phyloP scores from a whole-genome alignment of 2,888 invertebrate species.

The Drymonia ruficornis region DNA sequence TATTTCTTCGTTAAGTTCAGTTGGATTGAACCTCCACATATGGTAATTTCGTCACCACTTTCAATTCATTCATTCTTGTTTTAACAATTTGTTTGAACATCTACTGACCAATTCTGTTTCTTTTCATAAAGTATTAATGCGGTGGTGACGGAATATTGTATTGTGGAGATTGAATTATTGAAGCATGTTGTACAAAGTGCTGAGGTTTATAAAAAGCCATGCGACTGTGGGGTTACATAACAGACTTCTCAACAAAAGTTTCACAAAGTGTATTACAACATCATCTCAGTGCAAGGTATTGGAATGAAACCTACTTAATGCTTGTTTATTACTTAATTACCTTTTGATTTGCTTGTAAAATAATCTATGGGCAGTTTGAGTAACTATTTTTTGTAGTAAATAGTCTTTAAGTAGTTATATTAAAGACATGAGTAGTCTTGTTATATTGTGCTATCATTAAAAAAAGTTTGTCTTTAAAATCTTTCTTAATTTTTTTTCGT shows the following conservation, averaged over 20 bases:
- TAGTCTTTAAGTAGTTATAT: neutral
- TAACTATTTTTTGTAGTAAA: neutral
- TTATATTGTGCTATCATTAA: too few species aligned
- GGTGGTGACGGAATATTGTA: slow-evolving; percentile 75
- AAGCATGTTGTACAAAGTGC: slow-evolving; percentile 67
- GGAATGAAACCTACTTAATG: slow-evolving; percentile 42
- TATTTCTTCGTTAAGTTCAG: slow-evolving; percentile 15
- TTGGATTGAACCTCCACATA: slow-evolving; percentile 61
- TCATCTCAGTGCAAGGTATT: slow-evolving; percentile 75
- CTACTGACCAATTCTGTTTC: slow-evolving; percentile 36
- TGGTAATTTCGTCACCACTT: slow-evolving; percentile 69
- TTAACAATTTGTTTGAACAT: neutral
- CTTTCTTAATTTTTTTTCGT: too few species aligned
- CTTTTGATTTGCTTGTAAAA: neutral
- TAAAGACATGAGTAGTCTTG: neutral
- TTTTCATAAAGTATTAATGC: slow-evolving; percentile 59
- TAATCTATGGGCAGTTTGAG: neutral
- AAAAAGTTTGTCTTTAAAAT: too few species aligned
- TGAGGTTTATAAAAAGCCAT: slow-evolving; percentile 56
- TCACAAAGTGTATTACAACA: slow-evolving; percentile 72
- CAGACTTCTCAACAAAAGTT: slow-evolving; percentile 48
- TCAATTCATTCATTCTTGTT: neutral
- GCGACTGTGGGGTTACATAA: slow-evolving; percentile 60
- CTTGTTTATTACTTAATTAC: slow-evolving; percentile 24
- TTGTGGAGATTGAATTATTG: slow-evolving; percentile 44